Evolutionary conservation across 2,797 vertebrate genomes (phyloP).

Genomic region (Gila robusta): DNA sequence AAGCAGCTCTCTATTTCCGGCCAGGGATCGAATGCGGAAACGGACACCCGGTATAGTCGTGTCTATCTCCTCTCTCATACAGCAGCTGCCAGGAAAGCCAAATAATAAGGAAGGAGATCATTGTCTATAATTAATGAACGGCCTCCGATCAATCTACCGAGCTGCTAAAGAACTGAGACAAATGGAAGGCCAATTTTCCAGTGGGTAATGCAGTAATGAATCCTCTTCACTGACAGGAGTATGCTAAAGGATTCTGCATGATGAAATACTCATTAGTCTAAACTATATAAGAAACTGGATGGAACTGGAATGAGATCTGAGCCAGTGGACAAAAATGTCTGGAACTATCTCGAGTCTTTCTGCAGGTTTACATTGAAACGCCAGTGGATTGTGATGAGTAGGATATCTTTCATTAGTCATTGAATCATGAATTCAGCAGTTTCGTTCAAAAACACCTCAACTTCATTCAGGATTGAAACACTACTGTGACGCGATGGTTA

Average conservation of each 20-base stretch:
- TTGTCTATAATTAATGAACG: conserved; percentile 68
- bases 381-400: not conserved
- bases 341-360: not conserved
- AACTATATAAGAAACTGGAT: conserved; percentile 2
- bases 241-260: conserved; percentile 46
- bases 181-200: conserved; percentile 53
- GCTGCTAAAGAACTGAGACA: conserved; percentile 63
- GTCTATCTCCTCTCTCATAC: conserved; percentile 25
- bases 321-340: not conserved
- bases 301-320: not conserved
- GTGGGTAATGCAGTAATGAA: conserved; percentile 48
- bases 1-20: conserved; percentile 33
- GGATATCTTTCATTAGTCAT: not conserved
- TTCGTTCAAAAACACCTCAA: not conserved
- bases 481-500: not conserved
- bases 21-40: conserved; percentile 47
- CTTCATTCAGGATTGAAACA: no score
- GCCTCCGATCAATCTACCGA: conserved; percentile 59
- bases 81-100: conserved; percentile 52
- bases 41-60: conserved; percentile 18
- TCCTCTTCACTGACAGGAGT: conserved; percentile 40
- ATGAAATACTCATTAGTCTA: conserved; percentile 54
- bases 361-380: not conserved
- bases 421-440: not conserved
- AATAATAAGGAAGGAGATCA: conserved; percentile 37